Conservation (phyloP, 2,888 invertebrate genomes). For the Tuta absoluta region DNA sequence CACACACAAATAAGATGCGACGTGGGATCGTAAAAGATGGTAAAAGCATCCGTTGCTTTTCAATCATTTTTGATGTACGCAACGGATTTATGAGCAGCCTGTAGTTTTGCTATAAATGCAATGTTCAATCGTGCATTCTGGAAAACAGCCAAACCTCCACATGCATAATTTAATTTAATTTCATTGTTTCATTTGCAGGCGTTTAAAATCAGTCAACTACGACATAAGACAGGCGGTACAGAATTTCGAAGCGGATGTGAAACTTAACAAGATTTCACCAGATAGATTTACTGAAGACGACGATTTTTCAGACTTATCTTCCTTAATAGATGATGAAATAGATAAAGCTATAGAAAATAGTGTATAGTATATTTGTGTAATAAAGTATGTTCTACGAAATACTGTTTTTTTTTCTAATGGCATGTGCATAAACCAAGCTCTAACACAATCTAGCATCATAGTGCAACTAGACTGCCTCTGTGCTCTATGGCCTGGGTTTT, state of each 20-base stretch:
- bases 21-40: no score
- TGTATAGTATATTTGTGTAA: neutral
- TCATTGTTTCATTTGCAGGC: constrained; percentile 44
- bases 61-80: no score
- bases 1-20: no score
- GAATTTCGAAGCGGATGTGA: constrained; percentile 48
- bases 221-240: constrained; percentile 55
- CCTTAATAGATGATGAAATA: constrained; percentile 55
- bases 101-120: no score
- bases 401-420: neutral
- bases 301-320: constrained; percentile 58
- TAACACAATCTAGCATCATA: no score
- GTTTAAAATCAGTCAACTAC: constrained; percentile 57
- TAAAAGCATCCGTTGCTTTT: no score
- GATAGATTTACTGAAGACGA: constrained; percentile 55
- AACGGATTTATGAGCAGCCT: no score
- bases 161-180: neutral
- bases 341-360: constrained; percentile 37
- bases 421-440: no score
- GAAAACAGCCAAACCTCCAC: no score
- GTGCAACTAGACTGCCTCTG: no score
- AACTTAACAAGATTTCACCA: constrained; percentile 40
- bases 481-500: no score
- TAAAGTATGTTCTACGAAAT: neutral
- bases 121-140: no score